Base-by-base conservation (phyloP, 2,113 vertebrate species). In the Hipposideros armiger region DNA sequence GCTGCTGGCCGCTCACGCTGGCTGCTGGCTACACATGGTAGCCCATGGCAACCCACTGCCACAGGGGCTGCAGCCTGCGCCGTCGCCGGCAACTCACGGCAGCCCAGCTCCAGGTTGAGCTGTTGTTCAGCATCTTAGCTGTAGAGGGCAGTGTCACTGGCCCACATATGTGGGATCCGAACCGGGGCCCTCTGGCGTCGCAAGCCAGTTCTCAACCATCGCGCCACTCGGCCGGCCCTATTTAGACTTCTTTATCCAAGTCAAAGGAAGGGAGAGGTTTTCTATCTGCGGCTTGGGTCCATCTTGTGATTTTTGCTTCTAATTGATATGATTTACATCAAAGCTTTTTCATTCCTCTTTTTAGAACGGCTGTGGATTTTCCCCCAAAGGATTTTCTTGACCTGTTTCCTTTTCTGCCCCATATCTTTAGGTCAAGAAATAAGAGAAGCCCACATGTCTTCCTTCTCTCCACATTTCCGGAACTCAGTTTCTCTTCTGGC, bases 271-370 rank as follows among this genome's bases (percentile, higher is more conserved):
- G 28, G 50, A 74, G 76, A 56, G 50, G 22, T 76, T 58, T 86
- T 36, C 28, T 45, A 2, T 81, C 26, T 81, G 32, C 14, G 32
- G 17, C 47, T 73, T 67, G 67, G 36, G 40, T 87, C 67, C 14
- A 28, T 60, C 42, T 94, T 77, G 42, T 66, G 70, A 69, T 47
- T 84, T 83, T 82, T 80, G 82, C 47, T 87, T 92, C 83, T 81
- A 15, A 42, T 70, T 52, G 47, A 40, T 81, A 58, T 10, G 74
- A 13, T 76, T 76, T 30, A 36, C 26, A 19, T 67, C 20, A 52
- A 16, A 76, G 36, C 50, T 77, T 85, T 42, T 70, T 67, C 52
- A 58, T 84, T 94, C 80, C 19, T 67, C 8, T 77, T 85, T 90
- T 52, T 62, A 40, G 76, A 67, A 22, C 30, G 6, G 58, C 40